Evolutionary conservation across 2,888 invertebrate species (phyloP).

Genomic region (Frankliniella fusca): DNA sequence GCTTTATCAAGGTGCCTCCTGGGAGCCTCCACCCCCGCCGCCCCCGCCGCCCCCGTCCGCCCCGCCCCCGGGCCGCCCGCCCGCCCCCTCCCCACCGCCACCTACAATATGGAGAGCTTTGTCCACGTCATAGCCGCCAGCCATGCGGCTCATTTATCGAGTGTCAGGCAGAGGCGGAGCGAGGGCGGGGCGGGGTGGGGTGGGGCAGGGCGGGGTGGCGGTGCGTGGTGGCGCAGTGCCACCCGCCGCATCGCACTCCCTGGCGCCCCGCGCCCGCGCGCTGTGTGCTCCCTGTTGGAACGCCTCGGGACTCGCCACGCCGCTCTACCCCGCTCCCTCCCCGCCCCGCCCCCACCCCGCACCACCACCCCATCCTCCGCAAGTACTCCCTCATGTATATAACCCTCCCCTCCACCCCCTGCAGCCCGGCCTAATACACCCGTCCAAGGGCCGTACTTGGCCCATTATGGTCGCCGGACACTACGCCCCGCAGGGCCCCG

Average conservation of each 20-base stretch:
- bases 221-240: background rate
- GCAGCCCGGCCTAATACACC: background rate
- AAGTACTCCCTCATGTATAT: background rate
- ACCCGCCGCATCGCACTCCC: slow-evolving; percentile 2
- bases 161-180: background rate
- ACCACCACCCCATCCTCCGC: background rate
- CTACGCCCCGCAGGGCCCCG: background rate
- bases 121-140: slow-evolving; percentile 25
- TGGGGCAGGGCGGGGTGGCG: background rate
- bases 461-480: background rate
- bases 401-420: background rate
- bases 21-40: background rate
- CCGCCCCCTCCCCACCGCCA: background rate
- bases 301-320: slow-evolving; percentile 8
- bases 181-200: background rate
- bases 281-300: background rate
- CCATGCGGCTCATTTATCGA: slow-evolving; percentile 26
- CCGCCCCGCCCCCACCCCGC: slow-evolving; percentile 4
- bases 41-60: background rate
- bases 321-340: background rate
- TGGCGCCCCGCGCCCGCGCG: background rate
- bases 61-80: background rate
- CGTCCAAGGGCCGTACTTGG: background rate
- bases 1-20: slow-evolving; percentile 24
- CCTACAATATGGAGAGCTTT: slow-evolving; percentile 26